phyloP scores from a whole-genome alignment of 2,888 invertebrate species.

The Podotricha telesiphe region DNA sequence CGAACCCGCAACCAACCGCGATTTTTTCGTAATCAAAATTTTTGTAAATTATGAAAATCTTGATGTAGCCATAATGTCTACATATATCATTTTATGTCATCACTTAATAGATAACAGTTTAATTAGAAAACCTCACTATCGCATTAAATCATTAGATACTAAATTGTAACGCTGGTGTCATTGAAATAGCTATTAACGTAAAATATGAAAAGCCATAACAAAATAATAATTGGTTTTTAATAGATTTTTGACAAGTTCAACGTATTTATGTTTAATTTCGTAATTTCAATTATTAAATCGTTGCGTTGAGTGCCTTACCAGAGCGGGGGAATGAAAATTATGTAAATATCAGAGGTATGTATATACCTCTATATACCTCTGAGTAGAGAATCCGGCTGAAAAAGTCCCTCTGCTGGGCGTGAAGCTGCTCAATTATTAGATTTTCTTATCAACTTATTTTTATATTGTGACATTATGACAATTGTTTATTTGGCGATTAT shows the following conservation, averaged over 20 bases:
- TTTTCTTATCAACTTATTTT: no score
- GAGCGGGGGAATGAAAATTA: no score
- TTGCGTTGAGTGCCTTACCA: no score
- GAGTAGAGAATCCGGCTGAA: no score
- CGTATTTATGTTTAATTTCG: neutral
- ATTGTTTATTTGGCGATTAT: neutral
- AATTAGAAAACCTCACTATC: slow-evolving; percentile 11
- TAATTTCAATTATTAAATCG: no score
- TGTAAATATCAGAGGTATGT: no score
- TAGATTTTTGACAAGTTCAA: neutral
- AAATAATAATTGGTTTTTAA: slow-evolving; percentile 7
- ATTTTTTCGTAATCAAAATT: no score
- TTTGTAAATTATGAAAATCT: neutral
- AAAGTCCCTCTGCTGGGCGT: no score
- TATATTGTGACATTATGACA: neutral
- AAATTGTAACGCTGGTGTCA: slow-evolving; percentile 7
- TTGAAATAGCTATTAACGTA: slow-evolving; percentile 7
- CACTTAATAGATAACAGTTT: neutral
- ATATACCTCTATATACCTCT: no score
- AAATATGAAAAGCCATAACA: neutral
- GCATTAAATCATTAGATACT: slow-evolving; percentile 14
- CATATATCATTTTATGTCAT: slow-evolving; percentile 6
- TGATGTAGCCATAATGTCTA: neutral
- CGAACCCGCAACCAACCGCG: no score
- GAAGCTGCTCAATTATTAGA: no score